Evolutionary conservation across 2,113 vertebrate genomes (phyloP), one percentile per base, ranked within the genome.

Genomic region (Pangasianodon gigas): DNA sequence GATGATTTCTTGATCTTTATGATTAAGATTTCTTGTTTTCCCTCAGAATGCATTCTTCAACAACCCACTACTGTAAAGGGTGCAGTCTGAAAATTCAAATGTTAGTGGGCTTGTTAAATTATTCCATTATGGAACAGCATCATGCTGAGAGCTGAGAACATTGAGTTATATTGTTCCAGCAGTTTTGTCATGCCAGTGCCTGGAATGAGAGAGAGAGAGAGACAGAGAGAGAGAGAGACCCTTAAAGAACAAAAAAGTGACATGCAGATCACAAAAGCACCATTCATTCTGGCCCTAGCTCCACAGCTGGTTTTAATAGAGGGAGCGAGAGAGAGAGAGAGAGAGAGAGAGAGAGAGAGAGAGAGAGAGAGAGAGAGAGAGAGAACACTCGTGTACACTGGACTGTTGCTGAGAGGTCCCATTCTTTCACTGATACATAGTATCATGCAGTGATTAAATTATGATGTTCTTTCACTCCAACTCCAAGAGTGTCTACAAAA

Each of bases 301-400:
- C 94, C 95, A 96, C 96, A 96, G 95, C 95, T 96, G 96, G 95
- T 96, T 96, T 93, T 95, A 96, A 96, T 96, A 96, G 32, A 88
- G 41, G 87, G 89, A 90, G 37, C 51, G 67, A 77, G 74, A 89
- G 84, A 89, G 91, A 91, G 88, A 89, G 51, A 89, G 88, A 84
- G 79, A 82, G 88, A 84, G 90, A 89, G 80, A 80, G 90, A 89
- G 87, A 92, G 88, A 86, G 80, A 80, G 29, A 87, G 58, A 87
- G 80, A 90, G 52, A 87, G 65, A 86, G 24, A 46, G 85, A 90
- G 90, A 89, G 88, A 92, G 54, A 60, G 84, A 58, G n/a, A 89
- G 51, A 82, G 91, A 93, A 94, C 93, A 94, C 93, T 94, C 94
- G 94, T 92, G 88, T 87, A 54, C 87, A 75, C 48, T 67, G 81